These are phyloP conservation scores for Aleiodes testaceus DNA, from an alignment of 2,888 invertebrate species.

Conservation along the genomic window DNA sequence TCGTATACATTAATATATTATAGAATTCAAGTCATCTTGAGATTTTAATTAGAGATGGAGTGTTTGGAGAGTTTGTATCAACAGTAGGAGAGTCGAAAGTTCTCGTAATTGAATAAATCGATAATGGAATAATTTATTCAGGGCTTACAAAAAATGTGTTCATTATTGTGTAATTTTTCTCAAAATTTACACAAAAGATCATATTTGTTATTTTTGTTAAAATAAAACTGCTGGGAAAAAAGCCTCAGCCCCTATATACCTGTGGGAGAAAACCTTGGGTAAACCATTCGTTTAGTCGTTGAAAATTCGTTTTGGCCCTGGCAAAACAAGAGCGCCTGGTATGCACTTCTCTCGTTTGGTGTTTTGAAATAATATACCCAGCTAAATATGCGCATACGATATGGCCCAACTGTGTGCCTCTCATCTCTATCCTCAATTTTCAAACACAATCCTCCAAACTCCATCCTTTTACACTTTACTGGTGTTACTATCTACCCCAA, in stretches of 20 bases:
- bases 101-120: too few species aligned
- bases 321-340: conserved; percentile 52
- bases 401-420: conserved; percentile 38
- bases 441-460: conserved; percentile 54
- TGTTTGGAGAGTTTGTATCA: not conserved
- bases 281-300: conserved; percentile 47
- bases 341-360: conserved; percentile 50
- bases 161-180: too few species aligned
- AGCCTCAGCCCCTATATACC: not conserved
- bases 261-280: conserved; percentile 44
- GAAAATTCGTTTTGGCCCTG: conserved; percentile 55
- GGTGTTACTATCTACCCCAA: conserved; percentile 53
- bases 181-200: not conserved
- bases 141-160: too few species aligned
- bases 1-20: conserved; percentile 22
- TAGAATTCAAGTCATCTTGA: too few species aligned
- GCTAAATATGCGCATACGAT: conserved; percentile 65
- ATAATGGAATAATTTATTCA: not conserved
- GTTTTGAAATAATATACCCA: conserved; percentile 62
- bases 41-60: not conserved
- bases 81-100: conserved; percentile 1
- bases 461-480: conserved; percentile 52
- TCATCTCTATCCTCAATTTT: conserved; percentile 47
- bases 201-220: not conserved
- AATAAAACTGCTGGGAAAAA: not conserved